phyloP scores from a whole-genome alignment of 2,888 invertebrate genomes.

The Halocaridina rubra region DNA sequence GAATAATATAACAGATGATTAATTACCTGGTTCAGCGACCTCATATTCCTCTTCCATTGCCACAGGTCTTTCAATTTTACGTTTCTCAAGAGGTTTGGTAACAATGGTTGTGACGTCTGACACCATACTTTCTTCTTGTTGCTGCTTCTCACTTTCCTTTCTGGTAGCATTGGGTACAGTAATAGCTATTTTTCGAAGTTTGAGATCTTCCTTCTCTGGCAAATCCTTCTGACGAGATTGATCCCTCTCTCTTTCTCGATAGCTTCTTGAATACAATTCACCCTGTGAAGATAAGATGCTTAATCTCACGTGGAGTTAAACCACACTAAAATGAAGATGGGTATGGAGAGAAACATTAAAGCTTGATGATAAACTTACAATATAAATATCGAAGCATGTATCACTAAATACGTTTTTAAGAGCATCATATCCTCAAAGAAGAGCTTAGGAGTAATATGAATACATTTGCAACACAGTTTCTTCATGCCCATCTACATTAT shows the following conservation, averaged over 20 bases:
- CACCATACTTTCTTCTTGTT: conserved; percentile 19
- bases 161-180: conserved; percentile 60
- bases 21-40: not conserved
- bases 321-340: too few species aligned
- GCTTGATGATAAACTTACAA: too few species aligned
- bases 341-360: too few species aligned
- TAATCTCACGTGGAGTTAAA: not conserved
- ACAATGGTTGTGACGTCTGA: not conserved
- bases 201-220: conserved; percentile 17
- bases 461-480: too few species aligned
- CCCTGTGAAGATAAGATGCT: conserved; percentile 15
- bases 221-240: conserved; percentile 37
- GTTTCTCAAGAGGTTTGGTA: not conserved
- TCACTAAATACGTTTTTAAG: too few species aligned
- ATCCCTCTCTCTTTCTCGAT: conserved; percentile 56
- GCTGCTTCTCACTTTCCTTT: conserved; percentile 43
- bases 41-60: not conserved
- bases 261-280: conserved; percentile 57
- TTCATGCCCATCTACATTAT: too few species aligned
- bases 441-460: too few species aligned
- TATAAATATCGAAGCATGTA: too few species aligned
- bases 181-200: conserved; percentile 60
- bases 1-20: not conserved
- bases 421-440: too few species aligned
- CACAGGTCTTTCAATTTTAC: not conserved